Percentiles rank a stretch among this genome's conserved stretches.
Conservation (phyloP, 2,797 vertebrate species). For the Sternarchorhynchus goeldii region DNA sequence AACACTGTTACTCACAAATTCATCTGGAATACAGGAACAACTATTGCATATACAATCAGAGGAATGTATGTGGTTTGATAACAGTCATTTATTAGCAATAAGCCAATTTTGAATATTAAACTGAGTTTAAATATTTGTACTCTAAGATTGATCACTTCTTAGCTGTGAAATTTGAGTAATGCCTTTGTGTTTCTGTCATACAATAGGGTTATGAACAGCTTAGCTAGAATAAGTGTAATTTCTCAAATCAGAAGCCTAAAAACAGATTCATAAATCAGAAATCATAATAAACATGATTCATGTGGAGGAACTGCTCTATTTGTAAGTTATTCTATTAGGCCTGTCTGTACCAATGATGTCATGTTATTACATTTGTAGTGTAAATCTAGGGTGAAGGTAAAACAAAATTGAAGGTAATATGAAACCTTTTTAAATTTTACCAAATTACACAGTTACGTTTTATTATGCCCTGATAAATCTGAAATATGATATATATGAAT, state of each 20-base stretch:
- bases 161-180: conserved; percentile 21
- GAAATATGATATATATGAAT: no score
- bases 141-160: conserved; percentile 16
- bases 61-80: conserved; percentile 18
- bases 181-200: conserved; percentile 11
- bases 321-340: conserved; percentile 4
- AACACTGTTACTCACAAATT: conserved; percentile 27
- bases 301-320: conserved; percentile 13
- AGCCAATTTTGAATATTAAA: conserved; percentile 9
- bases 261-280: conserved; percentile 29
- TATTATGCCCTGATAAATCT: no score
- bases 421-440: neutral
- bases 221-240: conserved; percentile 18
- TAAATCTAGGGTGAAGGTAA: neutral
- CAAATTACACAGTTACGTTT: neutral
- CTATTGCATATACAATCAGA: conserved; percentile 28
- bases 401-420: neutral
- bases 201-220: conserved; percentile 11
- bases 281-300: conserved; percentile 39
- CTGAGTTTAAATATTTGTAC: conserved; percentile 8
- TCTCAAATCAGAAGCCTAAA: conserved; percentile 23
- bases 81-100: conserved; percentile 32
- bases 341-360: neutral
- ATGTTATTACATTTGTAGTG: neutral
- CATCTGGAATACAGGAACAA: neutral